Evolutionary conservation across 2,797 vertebrate species (phyloP), one percentile per base, ranked within the genome.

Genomic region (Urophycis tenuis): DNA sequence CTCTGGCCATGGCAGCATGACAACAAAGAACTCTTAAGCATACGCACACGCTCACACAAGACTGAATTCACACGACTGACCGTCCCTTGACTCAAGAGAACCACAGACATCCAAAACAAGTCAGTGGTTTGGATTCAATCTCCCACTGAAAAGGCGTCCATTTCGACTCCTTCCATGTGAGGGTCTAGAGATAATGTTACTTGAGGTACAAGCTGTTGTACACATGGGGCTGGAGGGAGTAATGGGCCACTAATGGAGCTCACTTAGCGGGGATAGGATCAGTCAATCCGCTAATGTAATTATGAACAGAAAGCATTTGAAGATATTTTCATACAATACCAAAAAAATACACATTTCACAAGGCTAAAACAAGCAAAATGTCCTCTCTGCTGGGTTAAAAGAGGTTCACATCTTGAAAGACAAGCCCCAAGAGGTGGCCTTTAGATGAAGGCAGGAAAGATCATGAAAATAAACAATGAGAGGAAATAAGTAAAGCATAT

Each of bases 1-100:
- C 32, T 73, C 39, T 29, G 33, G 41, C 71, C 19, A n/a, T 9
- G 19, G 77, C 77, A 81, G 85, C 83, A 79, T 84, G 82, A 81
- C 84, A 1, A 86, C 87, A 72, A 74, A 79, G 86, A 77, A 76
- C 64, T 69, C 81, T 82, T 10, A n/a, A 79, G 79, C 71, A 80
- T 78, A 82, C 71, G 14, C 11, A 41, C 5, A 78, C 75, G 72
- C 77, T 80, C 64, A 45, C 32, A 72, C 76, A 31, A 36, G 78
- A 74, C 72, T 39, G 2, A 79, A 80, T 60, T 76, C 33, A 82
- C 64, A 64, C 74, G 80, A 77, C 76, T n/a, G 6, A 35, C 60
- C 35, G 71, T 73, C 15, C 39, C 22, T 78, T 29, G 70, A 49
- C 41, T 49, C 9, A 41, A 41, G 39, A 41, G 39, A 10, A 41